Evolutionary conservation across 2,888 invertebrate species (phyloP), one percentile per base, ranked within the genome.

Genomic region (Pogonocherus hispidulus): DNA sequence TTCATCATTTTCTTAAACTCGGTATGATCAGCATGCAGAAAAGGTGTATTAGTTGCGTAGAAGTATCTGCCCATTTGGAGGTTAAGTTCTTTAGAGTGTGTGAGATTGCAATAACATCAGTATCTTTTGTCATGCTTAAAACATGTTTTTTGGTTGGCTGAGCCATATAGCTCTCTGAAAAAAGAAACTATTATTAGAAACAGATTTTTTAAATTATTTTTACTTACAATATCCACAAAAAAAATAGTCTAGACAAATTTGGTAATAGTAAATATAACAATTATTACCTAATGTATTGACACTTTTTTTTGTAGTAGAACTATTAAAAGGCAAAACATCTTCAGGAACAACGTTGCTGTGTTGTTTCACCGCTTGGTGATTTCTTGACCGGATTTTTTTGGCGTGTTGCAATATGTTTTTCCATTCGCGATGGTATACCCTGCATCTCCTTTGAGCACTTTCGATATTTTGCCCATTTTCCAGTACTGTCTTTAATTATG

Each of bases 401-500:
- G 18, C 18, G 35, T 32, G 55, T 55, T 27, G n/a, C 14, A 44
- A 41, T 19, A 57, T 59, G 32, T 59, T 59, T 59, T 59, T 59
- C 46, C 46, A 59, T 59, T 46, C 11, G 59, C 46, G 46, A 55
- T 27, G 55, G 55, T 32, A 32, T 55, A 32, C 55, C 55, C 55
- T 55, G 55, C 55, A 55, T 55, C 59, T 59, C 47, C 59, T 46
- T 59, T 59, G 20, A 46, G n/a, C 20, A 59, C 47, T 59, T 41
- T 23, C 9, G 46, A 23, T 46, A 59, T 59, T 46, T 23, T 51
- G 63, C 37, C 51, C 37, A 63, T 63, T 63, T 63, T 51, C 52
- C 52, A 63, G 55, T 54, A 63, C 49, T 35, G 64, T 14, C 54
- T 63, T 63, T 63, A 56, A 20, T 20, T 59, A 20, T 22, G 37